Evolutionary conservation across 2,797 vertebrate genomes (phyloP), one percentile per base, ranked within the genome.

Genomic region (Lagorchestes hirsutus): DNA sequence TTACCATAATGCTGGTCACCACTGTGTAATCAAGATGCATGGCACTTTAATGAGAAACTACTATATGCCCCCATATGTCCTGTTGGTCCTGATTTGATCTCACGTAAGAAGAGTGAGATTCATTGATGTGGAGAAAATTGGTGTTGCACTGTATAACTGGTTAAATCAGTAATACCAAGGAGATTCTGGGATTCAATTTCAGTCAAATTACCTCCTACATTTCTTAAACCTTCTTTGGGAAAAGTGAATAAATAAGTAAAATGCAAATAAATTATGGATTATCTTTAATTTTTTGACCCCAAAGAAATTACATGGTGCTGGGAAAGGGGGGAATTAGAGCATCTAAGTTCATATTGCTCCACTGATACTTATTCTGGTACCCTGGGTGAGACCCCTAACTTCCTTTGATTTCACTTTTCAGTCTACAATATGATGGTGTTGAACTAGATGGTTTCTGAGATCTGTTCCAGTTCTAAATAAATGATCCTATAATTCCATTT

Each of bases 1-100:
- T 56, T 93, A 18, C n/a, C 46, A 40, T 91, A 74, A 52, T 91
- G 92, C 87, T 67, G 54, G n/a, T 58, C 59, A 93, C 5, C 55
- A 4, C 0, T 92, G 90, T 93, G 95, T 74, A 87, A 94, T 52
- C 54, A 94, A 93, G 11, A 97, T 27, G 18, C 16, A 58, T 97
- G 54, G 0, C 34, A 28, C 55, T 90, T 57, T 40, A 93, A 56
- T 55, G 90, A 96, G 5, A 93, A 95, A 95, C 0, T 1, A 57
- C 9, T 50, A 18, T 1, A 54, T 62, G 8, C n/a, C 57, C 96
- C 91, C 82, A 62, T n/a, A 59, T 8, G n/a, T 28, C 24, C 3
- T 52, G 40, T 0, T 54, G n/a, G 87, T 46, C 50, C 27, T 67
- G 34, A 74, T 74, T 74, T 40, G 40, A 40, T n/a, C 22, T 18